Conservation (phyloP, 2,113 vertebrate species). For the Egretta garzetta region DNA sequence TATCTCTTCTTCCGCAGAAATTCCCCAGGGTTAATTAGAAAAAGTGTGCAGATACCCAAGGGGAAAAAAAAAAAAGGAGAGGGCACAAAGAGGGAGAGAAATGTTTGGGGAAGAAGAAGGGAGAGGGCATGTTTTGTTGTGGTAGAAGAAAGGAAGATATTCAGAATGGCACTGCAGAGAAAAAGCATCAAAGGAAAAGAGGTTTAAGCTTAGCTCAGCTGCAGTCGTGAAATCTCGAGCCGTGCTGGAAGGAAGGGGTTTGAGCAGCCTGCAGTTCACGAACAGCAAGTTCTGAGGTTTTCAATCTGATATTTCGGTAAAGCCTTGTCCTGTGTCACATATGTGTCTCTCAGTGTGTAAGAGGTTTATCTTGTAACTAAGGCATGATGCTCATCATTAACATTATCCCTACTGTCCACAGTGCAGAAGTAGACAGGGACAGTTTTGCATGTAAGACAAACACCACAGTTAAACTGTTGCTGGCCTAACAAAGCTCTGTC, state of each 20-base stretch:
- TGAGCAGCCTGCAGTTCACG: neutral
- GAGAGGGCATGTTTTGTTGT: neutral
- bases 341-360: neutral
- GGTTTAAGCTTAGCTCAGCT: neutral
- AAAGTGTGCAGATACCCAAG: neutral
- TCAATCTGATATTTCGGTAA: neutral
- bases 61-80: rapidly evolving
- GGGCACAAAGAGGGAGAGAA: neutral
- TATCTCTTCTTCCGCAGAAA: neutral
- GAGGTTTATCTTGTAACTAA: neutral
- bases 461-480: neutral
- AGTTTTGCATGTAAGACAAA: neutral
- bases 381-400: neutral
- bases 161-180: neutral
- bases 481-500: neutral
- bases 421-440: neutral
- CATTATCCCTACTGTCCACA: neutral
- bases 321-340: neutral
- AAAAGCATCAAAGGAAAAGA: neutral
- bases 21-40: neutral
- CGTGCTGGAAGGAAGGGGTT: neutral
- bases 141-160: neutral
- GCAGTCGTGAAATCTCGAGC: neutral
- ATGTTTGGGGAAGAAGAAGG: neutral
- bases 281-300: neutral